Percentiles rank a stretch among this genome's conserved stretches.
Conservation (phyloP, 1,140 invertebrate species). For the Belonocnema kinseyi region DNA sequence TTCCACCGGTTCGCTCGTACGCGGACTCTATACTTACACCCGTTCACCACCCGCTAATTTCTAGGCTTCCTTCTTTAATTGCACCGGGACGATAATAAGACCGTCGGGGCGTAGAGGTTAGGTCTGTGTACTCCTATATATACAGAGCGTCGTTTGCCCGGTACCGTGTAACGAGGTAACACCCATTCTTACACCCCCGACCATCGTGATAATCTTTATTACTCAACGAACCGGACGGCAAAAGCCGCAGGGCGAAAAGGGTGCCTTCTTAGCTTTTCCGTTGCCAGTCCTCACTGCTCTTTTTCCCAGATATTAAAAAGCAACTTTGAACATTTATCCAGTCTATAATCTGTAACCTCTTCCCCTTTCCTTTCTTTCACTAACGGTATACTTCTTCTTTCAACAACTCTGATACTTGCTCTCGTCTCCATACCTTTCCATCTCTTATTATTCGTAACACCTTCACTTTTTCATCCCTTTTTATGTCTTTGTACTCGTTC, state of each 20-base stretch:
- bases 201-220: conserved; percentile 65
- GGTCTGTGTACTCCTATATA: conserved; percentile 45
- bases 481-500: no score
- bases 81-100: conserved; percentile 69
- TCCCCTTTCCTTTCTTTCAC: no score
- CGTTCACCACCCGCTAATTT: conserved; percentile 72
- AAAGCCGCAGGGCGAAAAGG: conserved; percentile 30
- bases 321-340: no score
- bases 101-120: conserved; percentile 45
- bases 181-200: conserved; percentile 62
- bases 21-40: conserved; percentile 69
- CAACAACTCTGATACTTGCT: no score
- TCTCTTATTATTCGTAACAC: no score
- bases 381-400: no score
- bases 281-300: no score
- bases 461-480: no score
- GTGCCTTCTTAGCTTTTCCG: no score
- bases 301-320: no score
- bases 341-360: no score
- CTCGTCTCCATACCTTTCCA: no score
- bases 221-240: conserved; percentile 43
- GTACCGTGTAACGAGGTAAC: conserved; percentile 65
- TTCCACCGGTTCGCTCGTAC: conserved; percentile 52
- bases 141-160: conserved; percentile 38
- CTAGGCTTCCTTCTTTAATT: conserved; percentile 74